Evolutionary conservation across 1,140 invertebrate genomes (phyloP).

Genomic region (Mycetomoellerius zeteki): DNA sequence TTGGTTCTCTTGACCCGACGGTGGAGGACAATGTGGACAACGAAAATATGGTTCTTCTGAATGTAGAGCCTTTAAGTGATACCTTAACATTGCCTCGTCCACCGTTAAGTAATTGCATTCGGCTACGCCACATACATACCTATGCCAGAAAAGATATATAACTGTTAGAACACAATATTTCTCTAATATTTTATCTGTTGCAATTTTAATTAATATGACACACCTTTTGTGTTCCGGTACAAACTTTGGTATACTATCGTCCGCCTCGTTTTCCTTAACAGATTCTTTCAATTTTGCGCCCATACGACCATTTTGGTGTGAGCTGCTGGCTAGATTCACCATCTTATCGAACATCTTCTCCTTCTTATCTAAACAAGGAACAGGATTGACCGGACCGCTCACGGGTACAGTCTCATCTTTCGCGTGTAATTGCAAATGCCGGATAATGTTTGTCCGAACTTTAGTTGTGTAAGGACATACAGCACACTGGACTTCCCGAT

Average conservation of each 20-base stretch:
- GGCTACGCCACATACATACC: slow-evolving; percentile 90
- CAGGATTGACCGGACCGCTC: slow-evolving; percentile 91
- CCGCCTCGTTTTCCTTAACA: slow-evolving; percentile 71
- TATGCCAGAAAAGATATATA: slow-evolving; percentile 54
- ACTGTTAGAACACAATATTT: not conserved
- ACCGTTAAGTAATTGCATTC: slow-evolving; percentile 91
- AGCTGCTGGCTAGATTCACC: slow-evolving; percentile 93
- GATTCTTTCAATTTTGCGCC: slow-evolving; percentile 78
- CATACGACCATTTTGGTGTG: slow-evolving; percentile 87
- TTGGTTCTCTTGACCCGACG: slow-evolving; percentile 81
- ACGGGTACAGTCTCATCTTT: slow-evolving; percentile 88
- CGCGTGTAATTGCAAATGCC: slow-evolving; percentile 91
- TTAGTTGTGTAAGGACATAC: slow-evolving; percentile 91
- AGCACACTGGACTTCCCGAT: slow-evolving; percentile 89
- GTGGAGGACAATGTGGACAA: slow-evolving; percentile 90
- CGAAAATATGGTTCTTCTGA: slow-evolving; percentile 88
- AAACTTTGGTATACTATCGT: slow-evolving; percentile 87
- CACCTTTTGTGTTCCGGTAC: slow-evolving; percentile 89
- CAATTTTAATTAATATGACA: not conserved
- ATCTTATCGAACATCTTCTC: slow-evolving; percentile 95
- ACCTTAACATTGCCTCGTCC: slow-evolving; percentile 90
- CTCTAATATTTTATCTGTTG: not conserved
- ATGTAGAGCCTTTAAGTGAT: slow-evolving; percentile 92
- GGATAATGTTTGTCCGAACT: slow-evolving; percentile 91
- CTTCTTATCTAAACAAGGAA: slow-evolving; percentile 92